Percentiles rank a stretch among this genome's conserved stretches.
phyloP scores from a whole-genome alignment of 2,888 invertebrate species.

The Laothoe populi region DNA sequence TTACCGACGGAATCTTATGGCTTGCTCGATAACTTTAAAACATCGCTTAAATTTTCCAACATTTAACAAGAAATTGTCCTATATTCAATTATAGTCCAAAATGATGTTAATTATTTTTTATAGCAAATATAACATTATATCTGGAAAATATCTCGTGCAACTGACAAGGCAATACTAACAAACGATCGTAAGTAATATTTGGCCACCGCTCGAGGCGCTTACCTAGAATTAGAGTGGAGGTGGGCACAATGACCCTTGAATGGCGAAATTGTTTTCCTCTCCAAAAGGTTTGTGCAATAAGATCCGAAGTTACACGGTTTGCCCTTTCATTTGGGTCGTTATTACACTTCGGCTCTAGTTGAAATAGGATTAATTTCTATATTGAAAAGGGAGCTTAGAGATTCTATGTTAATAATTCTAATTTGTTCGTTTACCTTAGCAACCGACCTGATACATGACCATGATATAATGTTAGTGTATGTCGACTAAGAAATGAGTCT shows the following conservation, averaged over 20 bases:
- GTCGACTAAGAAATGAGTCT: no score
- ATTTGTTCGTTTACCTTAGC: not conserved
- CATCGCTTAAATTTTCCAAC: no score
- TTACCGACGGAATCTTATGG: no score
- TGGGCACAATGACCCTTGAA: slow-evolving; percentile 54
- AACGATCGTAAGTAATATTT: slow-evolving; percentile 47
- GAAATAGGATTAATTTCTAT: slow-evolving; percentile 54
- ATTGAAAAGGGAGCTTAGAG: not conserved
- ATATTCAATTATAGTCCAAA: no score
- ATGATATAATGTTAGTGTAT: not conserved
- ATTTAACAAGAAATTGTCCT: no score
- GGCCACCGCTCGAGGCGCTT: slow-evolving; percentile 53
- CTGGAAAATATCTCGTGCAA: not conserved
- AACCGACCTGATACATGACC: not conserved
- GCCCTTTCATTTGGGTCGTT: slow-evolving; percentile 49
- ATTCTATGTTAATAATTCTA: not conserved
- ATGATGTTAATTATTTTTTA: no score
- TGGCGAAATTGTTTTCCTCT: slow-evolving; percentile 64
- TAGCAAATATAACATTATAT: not conserved
- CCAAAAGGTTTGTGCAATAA: slow-evolving; percentile 58
- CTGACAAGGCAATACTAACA: slow-evolving; percentile 28
- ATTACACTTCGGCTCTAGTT: slow-evolving; percentile 54
- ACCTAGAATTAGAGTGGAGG: slow-evolving; percentile 64
- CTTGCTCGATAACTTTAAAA: no score
- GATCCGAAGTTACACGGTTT: slow-evolving; percentile 58